These are phyloP conservation scores for Chaenodraco wilsoni DNA, from an alignment of 2,797 vertebrate species.

Conservation along the genomic window DNA sequence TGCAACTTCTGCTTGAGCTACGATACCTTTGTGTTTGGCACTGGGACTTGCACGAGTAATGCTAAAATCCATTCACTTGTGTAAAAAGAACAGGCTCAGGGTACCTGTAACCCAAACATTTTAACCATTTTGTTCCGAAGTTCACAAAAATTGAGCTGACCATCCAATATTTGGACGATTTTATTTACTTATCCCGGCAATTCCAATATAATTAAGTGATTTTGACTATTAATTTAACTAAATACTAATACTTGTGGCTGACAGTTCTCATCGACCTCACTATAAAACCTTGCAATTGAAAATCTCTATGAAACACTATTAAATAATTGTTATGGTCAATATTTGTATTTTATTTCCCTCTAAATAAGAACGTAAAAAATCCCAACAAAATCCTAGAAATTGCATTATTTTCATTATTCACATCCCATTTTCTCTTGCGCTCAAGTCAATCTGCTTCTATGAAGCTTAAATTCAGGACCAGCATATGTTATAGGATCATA, in stretches of 20 bases:
- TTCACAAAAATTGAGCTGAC: neutral
- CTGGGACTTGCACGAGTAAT: no score
- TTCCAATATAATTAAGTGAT: neutral
- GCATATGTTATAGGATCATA: constrained; percentile 49
- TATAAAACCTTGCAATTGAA: neutral
- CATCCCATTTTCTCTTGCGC: neutral
- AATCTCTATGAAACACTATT: no score
- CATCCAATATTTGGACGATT: neutral
- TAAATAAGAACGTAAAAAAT: neutral
- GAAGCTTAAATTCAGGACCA: neutral
- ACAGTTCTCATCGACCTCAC: no score
- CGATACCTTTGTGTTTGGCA: no score
- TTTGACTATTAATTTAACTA: neutral
- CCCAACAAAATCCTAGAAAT: neutral
- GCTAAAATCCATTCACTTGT: neutral
- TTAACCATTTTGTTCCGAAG: neutral
- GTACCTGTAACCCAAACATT: no score
- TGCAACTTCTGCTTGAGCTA: no score
- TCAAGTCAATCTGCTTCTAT: neutral
- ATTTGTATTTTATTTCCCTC: no score
- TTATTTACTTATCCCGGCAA: neutral
- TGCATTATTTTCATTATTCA: neutral
- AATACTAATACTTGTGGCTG: neutral
- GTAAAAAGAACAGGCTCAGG: no score
- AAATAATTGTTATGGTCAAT: no score